Percentiles rank a stretch among this genome's conserved stretches.
Evolutionary conservation across 2,888 invertebrate species (phyloP).

Genomic region (Cerastoderma edule): DNA sequence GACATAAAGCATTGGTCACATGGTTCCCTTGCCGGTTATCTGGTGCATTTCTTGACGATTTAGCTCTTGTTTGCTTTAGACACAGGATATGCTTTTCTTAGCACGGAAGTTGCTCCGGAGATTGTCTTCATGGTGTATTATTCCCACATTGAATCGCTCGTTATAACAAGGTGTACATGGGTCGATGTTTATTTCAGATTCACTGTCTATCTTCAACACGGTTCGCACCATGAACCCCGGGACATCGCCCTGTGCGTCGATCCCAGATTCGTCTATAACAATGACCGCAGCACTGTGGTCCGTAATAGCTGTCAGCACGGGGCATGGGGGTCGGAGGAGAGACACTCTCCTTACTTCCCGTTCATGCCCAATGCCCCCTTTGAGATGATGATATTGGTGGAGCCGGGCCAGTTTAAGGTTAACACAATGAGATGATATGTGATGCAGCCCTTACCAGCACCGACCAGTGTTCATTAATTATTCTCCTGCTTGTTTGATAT

Average conservation of each 20-base stretch:
- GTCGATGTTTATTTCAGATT: slow-evolving; percentile 45
- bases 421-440: not conserved
- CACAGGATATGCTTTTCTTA: too few species aligned
- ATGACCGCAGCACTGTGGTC: slow-evolving; percentile 56
- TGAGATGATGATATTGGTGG: slow-evolving; percentile 73
- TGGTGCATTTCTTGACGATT: too few species aligned
- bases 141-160: too few species aligned
- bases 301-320: slow-evolving; percentile 64
- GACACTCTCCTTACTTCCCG: slow-evolving; percentile 66
- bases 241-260: slow-evolving; percentile 67
- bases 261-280: slow-evolving; percentile 63
- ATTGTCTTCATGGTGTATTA: too few species aligned
- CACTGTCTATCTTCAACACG: slow-evolving; percentile 51
- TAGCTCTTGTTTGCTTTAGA: too few species aligned
- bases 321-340: slow-evolving; percentile 68
- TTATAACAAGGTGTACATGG: too few species aligned
- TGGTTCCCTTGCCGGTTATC: too few species aligned
- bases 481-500: not conserved
- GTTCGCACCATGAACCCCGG: slow-evolving; percentile 43
- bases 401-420: slow-evolving; percentile 81
- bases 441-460: not conserved
- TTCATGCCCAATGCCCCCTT: slow-evolving; percentile 67
- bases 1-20: too few species aligned
- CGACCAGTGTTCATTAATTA: too few species aligned
- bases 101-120: too few species aligned